Percentiles rank a stretch among this genome's conserved stretches.
Conservation (phyloP, 2,888 invertebrate species). For the Macaria notata region DNA sequence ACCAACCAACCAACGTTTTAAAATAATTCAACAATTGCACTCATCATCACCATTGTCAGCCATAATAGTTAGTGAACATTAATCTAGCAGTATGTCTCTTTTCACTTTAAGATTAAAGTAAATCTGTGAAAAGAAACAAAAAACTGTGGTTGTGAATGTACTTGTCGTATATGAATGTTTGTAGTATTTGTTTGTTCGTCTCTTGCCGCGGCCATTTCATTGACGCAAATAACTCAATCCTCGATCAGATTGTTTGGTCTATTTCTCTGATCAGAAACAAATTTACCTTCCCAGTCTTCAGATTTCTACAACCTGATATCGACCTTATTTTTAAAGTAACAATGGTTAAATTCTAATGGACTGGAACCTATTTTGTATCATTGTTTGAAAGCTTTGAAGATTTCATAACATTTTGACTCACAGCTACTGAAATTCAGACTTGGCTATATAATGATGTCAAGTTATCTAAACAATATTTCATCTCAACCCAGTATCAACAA, state of each 20-base stretch:
- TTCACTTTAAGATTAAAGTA: too few relatives aligned
- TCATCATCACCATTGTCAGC: too few relatives aligned
- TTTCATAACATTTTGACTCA: conserved; percentile 35
- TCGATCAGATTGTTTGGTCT: conserved; percentile 38
- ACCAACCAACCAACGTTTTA: too few relatives aligned
- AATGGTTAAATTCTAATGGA: neutral
- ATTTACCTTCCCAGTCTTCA: conserved; percentile 1
- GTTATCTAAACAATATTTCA: conserved; percentile 7
- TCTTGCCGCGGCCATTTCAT: too few relatives aligned
- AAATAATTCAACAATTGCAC: too few relatives aligned
- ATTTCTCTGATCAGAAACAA: conserved; percentile 24
- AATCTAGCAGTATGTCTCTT: too few relatives aligned
- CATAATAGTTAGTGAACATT: too few relatives aligned
- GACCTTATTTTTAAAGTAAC: neutral
- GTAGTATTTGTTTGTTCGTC: too few relatives aligned
- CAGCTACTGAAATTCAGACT: conserved; percentile 30
- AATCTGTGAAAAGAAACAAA: too few relatives aligned
- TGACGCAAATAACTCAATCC: conserved; percentile 32
- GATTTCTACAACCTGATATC: neutral
- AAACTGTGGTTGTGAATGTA: too few relatives aligned
- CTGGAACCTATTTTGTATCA: conserved; percentile 4
- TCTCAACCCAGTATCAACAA: too few relatives aligned
- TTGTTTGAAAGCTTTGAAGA: conserved; percentile 20
- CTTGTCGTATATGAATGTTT: too few relatives aligned
- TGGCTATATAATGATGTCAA: conserved; percentile 10